Percentiles rank a stretch among this genome's conserved stretches.
phyloP scores from a whole-genome alignment of 1,140 invertebrate genomes.

The Plutomurus gul region DNA sequence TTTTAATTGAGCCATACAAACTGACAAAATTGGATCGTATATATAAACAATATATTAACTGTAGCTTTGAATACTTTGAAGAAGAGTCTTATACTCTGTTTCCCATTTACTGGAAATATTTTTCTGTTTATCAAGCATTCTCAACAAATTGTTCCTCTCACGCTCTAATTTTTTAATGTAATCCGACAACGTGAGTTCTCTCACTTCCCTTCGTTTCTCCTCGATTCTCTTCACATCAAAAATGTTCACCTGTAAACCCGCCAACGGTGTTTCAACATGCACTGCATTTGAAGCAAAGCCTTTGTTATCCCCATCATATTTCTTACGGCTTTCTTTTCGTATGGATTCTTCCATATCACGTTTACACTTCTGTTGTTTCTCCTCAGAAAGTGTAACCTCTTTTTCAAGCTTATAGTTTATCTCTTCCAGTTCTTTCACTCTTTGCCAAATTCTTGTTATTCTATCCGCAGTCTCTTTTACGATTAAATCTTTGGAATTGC shows the following conservation, averaged over 20 bases:
- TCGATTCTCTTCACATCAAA: neutral
- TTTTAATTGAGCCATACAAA: too few relatives aligned
- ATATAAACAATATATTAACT: too few relatives aligned
- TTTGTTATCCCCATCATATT: neutral
- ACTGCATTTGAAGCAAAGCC: neutral
- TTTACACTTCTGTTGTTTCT: neutral
- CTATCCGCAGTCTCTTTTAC: neutral
- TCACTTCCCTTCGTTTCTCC: neutral
- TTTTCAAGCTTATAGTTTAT: neutral
- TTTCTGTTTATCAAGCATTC: neutral
- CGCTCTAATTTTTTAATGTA: neutral
- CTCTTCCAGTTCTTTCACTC: neutral
- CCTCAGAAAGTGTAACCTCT: neutral
- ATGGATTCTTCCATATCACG: neutral
- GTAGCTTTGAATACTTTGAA: too few relatives aligned
- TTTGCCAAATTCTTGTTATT: neutral
- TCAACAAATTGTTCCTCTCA: neutral
- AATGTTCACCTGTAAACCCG: neutral
- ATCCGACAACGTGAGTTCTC: neutral
- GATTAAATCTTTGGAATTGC: neutral
- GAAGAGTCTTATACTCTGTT: constrained; percentile 11
- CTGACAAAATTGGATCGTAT: too few relatives aligned
- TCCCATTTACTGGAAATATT: neutral
- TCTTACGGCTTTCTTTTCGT: neutral
- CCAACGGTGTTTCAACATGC: neutral